Evolutionary conservation across 2,888 invertebrate genomes (phyloP).

Genomic region (Anarsia innoxiella): DNA sequence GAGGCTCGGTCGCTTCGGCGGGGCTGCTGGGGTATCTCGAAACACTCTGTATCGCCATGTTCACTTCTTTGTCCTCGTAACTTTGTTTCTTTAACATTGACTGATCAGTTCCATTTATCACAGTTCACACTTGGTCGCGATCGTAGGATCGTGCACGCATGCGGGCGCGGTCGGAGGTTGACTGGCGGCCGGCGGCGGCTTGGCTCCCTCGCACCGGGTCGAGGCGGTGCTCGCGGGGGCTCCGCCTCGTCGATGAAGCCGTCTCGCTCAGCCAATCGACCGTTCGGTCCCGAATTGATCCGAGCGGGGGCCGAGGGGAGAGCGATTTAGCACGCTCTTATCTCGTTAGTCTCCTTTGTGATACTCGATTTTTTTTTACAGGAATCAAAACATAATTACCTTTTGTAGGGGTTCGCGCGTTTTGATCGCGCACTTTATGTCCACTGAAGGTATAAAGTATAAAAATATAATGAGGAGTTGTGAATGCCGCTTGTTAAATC

Average conservation of each 20-base stretch:
- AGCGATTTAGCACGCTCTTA: conserved; percentile 75
- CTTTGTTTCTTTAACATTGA: conserved; percentile 79
- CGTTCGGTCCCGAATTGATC: conserved; percentile 61
- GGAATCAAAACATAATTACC: conserved; percentile 76
- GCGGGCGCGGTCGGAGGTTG: conserved; percentile 68
- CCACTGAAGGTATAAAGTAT: conserved; percentile 67
- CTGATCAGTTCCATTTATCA: conserved; percentile 70
- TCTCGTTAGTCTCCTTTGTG: conserved; percentile 76
- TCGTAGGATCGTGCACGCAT: conserved; percentile 67
- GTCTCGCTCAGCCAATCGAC: conserved; percentile 68
- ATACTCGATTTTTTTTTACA: conserved; percentile 69
- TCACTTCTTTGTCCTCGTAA: conserved; percentile 74
- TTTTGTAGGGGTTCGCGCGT: conserved; percentile 74
- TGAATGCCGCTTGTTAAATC: conserved; percentile 74
- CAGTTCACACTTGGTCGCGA: conserved; percentile 54
- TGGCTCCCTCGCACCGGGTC: conserved; percentile 37
- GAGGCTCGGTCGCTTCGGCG: conserved; percentile 76
- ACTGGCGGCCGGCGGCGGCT: conserved; percentile 52
- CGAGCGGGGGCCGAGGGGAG: conserved; percentile 60
- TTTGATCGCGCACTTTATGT: conserved; percentile 72
- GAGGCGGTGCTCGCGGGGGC: conserved; percentile 28
- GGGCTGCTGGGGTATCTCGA: conserved; percentile 79
- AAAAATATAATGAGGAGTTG: conserved; percentile 72
- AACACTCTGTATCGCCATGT: conserved; percentile 81
- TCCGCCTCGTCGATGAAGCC: conserved; percentile 33